phyloP scores from a whole-genome alignment of 2,888 invertebrate genomes.

The Mesopsocus fuscifrons region DNA sequence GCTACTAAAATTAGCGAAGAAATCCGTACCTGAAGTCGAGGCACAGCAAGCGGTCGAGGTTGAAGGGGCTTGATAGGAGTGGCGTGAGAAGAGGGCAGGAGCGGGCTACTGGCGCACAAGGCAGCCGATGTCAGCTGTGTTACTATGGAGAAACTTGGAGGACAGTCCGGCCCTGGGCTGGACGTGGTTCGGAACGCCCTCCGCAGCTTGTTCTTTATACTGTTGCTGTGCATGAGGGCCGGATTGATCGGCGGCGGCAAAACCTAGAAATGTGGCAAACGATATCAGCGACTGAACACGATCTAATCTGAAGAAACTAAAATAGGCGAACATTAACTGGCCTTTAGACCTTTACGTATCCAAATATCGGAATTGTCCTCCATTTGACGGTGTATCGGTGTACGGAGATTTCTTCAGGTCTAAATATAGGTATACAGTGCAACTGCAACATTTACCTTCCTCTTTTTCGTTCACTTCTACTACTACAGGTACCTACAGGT shows the following conservation, averaged over 20 bases:
- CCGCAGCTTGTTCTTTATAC: conserved; percentile 32
- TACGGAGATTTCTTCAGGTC: too few species aligned
- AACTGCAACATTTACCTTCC: too few species aligned
- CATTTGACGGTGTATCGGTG: too few species aligned
- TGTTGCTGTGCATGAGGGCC: conserved; percentile 12
- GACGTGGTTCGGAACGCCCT: conserved; percentile 36
- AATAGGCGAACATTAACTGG: too few species aligned
- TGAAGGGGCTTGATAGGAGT: conserved; percentile 35
- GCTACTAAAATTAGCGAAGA: too few species aligned
- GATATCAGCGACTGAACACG: too few species aligned
- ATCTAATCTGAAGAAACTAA: too few species aligned
- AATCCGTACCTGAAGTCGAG: conserved; percentile 31
- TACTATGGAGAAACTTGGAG: conserved; percentile 22
- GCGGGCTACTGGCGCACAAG: conserved; percentile 37
- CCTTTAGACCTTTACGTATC: too few species aligned
- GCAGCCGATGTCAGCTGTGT: conserved; percentile 38
- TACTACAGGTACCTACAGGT: too few species aligned
- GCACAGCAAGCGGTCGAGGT: conserved; percentile 35
- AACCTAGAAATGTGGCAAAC: conserved; percentile 12
- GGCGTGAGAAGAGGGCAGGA: conserved; percentile 31
- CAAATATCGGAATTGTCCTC: too few species aligned
- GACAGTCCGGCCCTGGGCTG: conserved; percentile 22
- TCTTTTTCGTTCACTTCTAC: too few species aligned
- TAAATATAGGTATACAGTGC: too few species aligned
- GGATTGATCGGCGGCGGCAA: conserved; percentile 21